A percentile compares a stretch with the other conserved stretches of the same genome.
phyloP scores from a whole-genome alignment of 1,140 invertebrate genomes.

The Homarus americanus region DNA sequence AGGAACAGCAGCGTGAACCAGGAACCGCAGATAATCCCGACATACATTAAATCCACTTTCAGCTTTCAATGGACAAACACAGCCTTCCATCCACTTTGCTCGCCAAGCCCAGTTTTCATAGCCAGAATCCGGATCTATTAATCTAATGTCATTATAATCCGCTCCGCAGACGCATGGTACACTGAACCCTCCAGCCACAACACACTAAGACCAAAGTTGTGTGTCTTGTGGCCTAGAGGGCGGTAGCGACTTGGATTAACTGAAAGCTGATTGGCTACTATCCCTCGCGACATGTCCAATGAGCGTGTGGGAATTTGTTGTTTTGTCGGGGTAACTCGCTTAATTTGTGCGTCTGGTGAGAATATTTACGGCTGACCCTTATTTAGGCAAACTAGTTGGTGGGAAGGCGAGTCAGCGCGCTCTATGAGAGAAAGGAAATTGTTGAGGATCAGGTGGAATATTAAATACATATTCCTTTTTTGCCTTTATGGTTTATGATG shows the following conservation, averaged over 20 bases:
- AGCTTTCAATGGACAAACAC: too few relatives aligned
- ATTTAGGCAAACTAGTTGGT: not conserved
- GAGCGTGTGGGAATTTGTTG: not conserved
- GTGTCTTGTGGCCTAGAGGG: not conserved
- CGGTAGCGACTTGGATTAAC: not conserved
- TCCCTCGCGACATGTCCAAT: not conserved
- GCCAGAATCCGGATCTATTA: not conserved
- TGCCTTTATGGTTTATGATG: too few relatives aligned
- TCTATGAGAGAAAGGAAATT: slow-evolving; percentile 3
- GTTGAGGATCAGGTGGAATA: not conserved
- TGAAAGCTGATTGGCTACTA: not conserved
- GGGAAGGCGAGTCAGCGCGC: not conserved
- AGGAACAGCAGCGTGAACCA: too few relatives aligned
- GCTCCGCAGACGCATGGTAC: not conserved
- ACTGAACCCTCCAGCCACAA: not conserved
- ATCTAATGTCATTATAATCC: not conserved
- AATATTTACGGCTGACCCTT: not conserved
- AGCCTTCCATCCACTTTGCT: too few relatives aligned
- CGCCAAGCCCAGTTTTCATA: not conserved
- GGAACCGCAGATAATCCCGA: too few relatives aligned
- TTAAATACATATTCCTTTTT: too few relatives aligned
- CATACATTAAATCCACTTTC: too few relatives aligned
- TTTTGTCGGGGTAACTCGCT: not conserved
- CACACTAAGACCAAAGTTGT: not conserved
- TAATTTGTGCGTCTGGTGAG: not conserved